These are phyloP conservation scores for Volucella bombylans DNA, from an alignment of 2,888 invertebrate species.

Conservation along the genomic window DNA sequence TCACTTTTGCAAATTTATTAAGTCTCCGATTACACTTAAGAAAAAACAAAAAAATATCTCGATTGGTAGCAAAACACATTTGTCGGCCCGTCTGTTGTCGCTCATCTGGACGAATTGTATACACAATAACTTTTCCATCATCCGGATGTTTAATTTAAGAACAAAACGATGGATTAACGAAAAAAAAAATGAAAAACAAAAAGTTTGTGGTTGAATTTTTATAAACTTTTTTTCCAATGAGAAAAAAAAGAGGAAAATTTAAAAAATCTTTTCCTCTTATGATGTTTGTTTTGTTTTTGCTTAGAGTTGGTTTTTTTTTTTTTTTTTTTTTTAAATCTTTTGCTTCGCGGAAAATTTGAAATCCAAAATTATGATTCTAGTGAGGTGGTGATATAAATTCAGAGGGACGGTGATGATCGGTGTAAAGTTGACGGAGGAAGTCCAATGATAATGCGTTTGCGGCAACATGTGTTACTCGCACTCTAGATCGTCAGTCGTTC, in stretches of 20 bases:
- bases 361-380: conserved; percentile 19
- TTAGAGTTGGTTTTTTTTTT: not conserved
- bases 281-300: conserved; percentile 38
- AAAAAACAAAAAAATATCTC: conserved; percentile 11
- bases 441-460: conserved; percentile 3
- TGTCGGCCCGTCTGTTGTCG: conserved; percentile 39
- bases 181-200: not conserved
- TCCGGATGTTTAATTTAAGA: conserved; percentile 41
- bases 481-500: conserved; percentile 24
- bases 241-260: conserved; percentile 24
- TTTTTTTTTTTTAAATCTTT: not conserved
- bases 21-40: conserved; percentile 24
- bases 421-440: conserved; percentile 1
- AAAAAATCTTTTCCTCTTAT: conserved; percentile 1
- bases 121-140: conserved; percentile 36
- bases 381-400: conserved; percentile 23
- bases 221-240: conserved; percentile 30
- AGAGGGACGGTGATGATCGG: conserved; percentile 3
- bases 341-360: conserved; percentile 18
- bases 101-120: conserved; percentile 15
- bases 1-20: conserved; percentile 19
- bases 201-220: conserved; percentile 23
- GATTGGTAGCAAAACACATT: conserved; percentile 9
- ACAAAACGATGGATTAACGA: conserved; percentile 11
- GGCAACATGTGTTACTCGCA: conserved; percentile 20